Evolutionary conservation across 2,888 invertebrate species (phyloP).

Genomic region (Cantharis nigra): DNA sequence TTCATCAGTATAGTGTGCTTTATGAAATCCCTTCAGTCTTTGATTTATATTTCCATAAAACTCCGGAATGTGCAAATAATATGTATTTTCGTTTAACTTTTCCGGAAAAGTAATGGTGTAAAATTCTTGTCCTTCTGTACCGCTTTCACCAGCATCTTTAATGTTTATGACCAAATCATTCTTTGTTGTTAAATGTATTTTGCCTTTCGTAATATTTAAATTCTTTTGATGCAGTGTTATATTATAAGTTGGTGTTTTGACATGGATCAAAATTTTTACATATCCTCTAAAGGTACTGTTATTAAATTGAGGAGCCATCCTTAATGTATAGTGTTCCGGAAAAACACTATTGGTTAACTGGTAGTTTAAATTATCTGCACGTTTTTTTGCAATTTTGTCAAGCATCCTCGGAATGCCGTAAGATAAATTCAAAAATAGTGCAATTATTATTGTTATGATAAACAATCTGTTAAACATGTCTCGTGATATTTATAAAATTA

Average conservation of each 20-base stretch:
- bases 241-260: background rate
- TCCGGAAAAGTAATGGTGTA: background rate
- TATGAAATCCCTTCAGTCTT: background rate
- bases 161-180: background rate
- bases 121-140: background rate
- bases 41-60: background rate
- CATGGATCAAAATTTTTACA: background rate
- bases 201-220: background rate
- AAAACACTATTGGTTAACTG: background rate
- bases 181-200: background rate
- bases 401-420: background rate
- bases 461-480: background rate
- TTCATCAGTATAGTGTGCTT: background rate
- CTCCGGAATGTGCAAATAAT: background rate
- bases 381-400: background rate
- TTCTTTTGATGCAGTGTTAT: background rate
- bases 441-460: background rate
- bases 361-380: background rate
- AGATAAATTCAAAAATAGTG: background rate
- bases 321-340: background rate
- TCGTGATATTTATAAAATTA: background rate
- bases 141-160: background rate
- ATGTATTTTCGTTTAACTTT: background rate
- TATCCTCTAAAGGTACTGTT: background rate
- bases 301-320: background rate